Evolutionary conservation across 1,140 invertebrate genomes (phyloP).

Genomic region (Carposina sasakii): DNA sequence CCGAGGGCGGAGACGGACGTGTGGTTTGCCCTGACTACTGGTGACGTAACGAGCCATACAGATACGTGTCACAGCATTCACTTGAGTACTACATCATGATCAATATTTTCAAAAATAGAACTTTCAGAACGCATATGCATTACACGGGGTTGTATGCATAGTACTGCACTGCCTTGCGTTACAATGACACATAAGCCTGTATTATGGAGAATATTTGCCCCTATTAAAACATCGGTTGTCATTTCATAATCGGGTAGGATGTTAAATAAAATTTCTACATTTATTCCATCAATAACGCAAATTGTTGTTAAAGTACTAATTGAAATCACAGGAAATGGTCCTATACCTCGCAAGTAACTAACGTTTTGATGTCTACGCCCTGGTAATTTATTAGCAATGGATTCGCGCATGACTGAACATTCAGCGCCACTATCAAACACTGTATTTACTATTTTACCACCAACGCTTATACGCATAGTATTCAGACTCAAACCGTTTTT

Average conservation of each 20-base stretch:
- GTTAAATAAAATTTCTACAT: conserved; percentile 25
- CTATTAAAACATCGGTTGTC: conserved; percentile 22
- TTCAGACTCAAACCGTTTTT: conserved; percentile 6
- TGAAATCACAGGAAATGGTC: conserved; percentile 20
- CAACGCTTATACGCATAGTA: conserved; percentile 1
- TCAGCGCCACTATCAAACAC: conserved; percentile 30
- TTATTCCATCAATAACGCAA: conserved; percentile 22
- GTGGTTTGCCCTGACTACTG: not conserved
- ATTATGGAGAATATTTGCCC: conserved; percentile 17
- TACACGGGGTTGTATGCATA: conserved; percentile 5
- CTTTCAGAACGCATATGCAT: conserved; percentile 13
- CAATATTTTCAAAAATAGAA: conserved; percentile 11
- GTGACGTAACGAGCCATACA: conserved; percentile 5
- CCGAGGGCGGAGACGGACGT: conserved; percentile 1
- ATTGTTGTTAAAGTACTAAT: conserved; percentile 13
- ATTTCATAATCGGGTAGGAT: conserved; percentile 28
- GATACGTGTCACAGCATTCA: conserved; percentile 12
- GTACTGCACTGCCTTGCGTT: conserved; percentile 6
- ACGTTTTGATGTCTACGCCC: conserved; percentile 11
- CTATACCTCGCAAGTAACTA: conserved; percentile 22
- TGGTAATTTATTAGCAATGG: conserved; percentile 18
- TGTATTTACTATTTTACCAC: not conserved
- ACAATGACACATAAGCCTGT: conserved; percentile 20
- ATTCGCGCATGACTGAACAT: conserved; percentile 26
- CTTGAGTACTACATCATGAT: conserved; percentile 21